phyloP scores from a whole-genome alignment of 2,797 vertebrate genomes.

The Anableps anableps region DNA sequence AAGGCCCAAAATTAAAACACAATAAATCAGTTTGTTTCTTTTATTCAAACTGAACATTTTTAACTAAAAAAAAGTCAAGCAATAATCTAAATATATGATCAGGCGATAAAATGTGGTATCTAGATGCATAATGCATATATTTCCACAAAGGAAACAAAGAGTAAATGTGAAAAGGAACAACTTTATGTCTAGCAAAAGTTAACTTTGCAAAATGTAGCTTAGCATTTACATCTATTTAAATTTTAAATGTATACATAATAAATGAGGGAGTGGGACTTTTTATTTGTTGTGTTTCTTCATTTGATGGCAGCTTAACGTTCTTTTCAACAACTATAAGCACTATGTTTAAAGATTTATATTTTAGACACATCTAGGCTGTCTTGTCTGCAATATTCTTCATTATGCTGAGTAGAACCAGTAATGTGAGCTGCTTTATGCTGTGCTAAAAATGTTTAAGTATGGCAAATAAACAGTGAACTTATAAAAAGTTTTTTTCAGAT shows the following conservation, averaged over 20 bases:
- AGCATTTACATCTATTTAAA: constrained; percentile 10
- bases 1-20: background rate
- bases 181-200: background rate
- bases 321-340: background rate
- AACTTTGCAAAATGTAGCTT: background rate
- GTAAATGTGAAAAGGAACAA: constrained; percentile 1
- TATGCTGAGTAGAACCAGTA: background rate
- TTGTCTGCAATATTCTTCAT: background rate
- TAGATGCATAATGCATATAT: constrained; percentile 9
- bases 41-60: background rate
- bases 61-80: background rate
- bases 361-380: background rate
- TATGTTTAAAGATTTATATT: background rate
- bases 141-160: background rate
- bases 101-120: background rate
- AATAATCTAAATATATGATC: background rate
- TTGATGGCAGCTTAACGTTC: background rate
- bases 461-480: background rate
- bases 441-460: background rate
- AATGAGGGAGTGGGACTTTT: background rate
- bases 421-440: background rate
- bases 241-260: constrained; percentile 17
- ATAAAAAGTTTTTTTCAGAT: background rate
- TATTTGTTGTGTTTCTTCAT: constrained; percentile 10
- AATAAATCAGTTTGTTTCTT: background rate